A percentile compares a stretch with the other conserved stretches of the same genome.
These are phyloP conservation scores for Palaemon carinicauda DNA, from an alignment of 1,140 invertebrate species.

Conservation along the genomic window DNA sequence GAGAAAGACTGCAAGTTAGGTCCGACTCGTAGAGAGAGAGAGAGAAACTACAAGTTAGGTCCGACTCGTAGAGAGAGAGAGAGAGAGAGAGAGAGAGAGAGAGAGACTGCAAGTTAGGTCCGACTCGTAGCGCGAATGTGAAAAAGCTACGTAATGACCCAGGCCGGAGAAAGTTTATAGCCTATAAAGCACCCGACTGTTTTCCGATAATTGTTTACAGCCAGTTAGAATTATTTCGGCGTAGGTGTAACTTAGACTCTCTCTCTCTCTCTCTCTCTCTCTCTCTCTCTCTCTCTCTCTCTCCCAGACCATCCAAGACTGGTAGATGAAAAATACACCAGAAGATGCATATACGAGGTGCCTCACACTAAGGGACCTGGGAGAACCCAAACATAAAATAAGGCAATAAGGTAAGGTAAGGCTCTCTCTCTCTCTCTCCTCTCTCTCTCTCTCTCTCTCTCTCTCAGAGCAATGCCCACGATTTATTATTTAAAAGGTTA, in stretches of 20 bases:
- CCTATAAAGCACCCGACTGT: neutral
- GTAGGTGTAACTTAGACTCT: neutral
- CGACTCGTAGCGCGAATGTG: neutral
- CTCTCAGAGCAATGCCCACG: neutral
- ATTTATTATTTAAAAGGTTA: neutral
- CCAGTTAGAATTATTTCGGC: neutral
- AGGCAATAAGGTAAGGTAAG: too few relatives aligned
- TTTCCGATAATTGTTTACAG: neutral
- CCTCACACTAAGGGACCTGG: too few relatives aligned
- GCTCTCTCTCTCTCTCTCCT: neutral
- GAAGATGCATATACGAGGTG: too few relatives aligned
- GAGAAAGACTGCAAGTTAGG: too few relatives aligned
- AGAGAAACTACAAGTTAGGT: too few relatives aligned
- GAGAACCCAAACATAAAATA: too few relatives aligned
- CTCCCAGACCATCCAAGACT: too few relatives aligned
- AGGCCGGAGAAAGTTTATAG: neutral
- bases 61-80: too few relatives aligned
- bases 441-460: neutral
- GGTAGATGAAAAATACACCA: too few relatives aligned
- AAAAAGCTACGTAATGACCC: neutral
- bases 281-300: too few relatives aligned
- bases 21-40: too few relatives aligned
- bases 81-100: neutral
- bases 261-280: too few relatives aligned
- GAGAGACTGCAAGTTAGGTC: neutral